Percentiles rank a stretch among this genome's conserved stretches.
phyloP scores from a whole-genome alignment of 2,113 vertebrate species.

The Caracal caracal region DNA sequence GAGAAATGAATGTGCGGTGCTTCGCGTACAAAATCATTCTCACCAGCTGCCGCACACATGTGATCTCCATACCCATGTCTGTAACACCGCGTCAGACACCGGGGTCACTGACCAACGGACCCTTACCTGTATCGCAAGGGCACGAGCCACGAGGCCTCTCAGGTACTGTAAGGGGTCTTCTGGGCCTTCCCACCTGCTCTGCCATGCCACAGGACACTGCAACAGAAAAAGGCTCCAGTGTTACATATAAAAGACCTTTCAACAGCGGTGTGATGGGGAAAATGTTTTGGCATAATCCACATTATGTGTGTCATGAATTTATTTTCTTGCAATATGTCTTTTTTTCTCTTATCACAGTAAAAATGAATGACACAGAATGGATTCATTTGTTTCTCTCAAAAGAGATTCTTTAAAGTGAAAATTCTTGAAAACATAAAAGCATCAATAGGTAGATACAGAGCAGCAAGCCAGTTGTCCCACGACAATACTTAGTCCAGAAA shows the following conservation, averaged over 20 bases:
- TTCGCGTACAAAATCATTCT: background rate
- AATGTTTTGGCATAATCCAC: background rate
- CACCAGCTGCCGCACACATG: background rate
- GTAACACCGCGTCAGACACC: too few species aligned
- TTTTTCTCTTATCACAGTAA: background rate
- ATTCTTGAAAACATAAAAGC: background rate
- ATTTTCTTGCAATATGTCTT: background rate
- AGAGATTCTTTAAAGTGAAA: background rate
- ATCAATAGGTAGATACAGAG: background rate
- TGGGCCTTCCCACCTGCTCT: constrained; percentile 97
- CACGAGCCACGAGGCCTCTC: constrained; percentile 91
- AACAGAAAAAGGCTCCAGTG: constrained; percentile 57
- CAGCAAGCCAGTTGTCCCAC: background rate
- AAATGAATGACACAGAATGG: background rate
- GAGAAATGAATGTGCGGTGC: background rate
- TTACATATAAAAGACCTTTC: background rate
- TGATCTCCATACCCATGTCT: background rate
- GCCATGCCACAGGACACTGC: constrained; percentile 96
- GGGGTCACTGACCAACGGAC: background rate
- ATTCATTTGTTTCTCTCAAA: background rate
- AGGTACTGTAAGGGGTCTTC: constrained; percentile 98
- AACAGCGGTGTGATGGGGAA: background rate
- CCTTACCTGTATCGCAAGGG: constrained; percentile 95
- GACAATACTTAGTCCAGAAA: background rate
- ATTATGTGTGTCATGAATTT: background rate